These are phyloP conservation scores for Sebastes umbrosus DNA, from an alignment of 2,797 vertebrate genomes.

Conservation along the genomic window DNA sequence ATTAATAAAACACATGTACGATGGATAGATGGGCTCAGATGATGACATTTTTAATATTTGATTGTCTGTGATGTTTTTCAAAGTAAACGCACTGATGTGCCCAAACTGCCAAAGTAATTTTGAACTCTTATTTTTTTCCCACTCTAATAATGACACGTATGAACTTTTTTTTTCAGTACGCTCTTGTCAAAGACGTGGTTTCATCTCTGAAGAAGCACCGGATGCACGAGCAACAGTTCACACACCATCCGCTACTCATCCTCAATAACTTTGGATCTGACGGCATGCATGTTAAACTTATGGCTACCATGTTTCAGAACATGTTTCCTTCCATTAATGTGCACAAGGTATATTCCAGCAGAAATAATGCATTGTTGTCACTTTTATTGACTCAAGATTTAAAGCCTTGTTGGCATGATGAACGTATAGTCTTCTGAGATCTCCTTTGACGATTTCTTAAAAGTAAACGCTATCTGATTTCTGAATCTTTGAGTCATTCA, in stretches of 20 bases:
- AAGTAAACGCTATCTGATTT: constrained; percentile 83
- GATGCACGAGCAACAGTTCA: constrained; percentile 95
- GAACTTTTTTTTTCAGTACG: constrained; percentile 81
- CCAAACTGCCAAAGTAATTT: background rate
- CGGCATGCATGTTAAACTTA: constrained; percentile 93
- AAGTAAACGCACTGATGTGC: constrained; percentile 83
- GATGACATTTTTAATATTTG: constrained; percentile 65
- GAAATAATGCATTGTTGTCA: background rate
- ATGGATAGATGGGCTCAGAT: constrained; percentile 32
- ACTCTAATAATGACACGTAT: background rate
- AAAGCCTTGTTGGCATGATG: constrained; percentile 62
- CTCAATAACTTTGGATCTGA: constrained; percentile 91
- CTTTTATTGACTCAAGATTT: background rate
- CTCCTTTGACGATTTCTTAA: constrained; percentile 66
- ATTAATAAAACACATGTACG: background rate
- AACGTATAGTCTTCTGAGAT: constrained; percentile 83
- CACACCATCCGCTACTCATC: constrained; percentile 89
- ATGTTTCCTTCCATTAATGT: constrained; percentile 96
- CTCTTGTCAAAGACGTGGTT: constrained; percentile 89
- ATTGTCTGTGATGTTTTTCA: constrained; percentile 73
- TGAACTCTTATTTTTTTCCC: rapidly evolving
- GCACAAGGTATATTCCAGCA: constrained; percentile 81
- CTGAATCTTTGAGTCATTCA: background rate
- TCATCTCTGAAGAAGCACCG: constrained; percentile 91
- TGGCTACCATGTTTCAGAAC: constrained; percentile 95